Conservation (phyloP, 2,888 invertebrate genomes). For the Apamea monoglypha region DNA sequence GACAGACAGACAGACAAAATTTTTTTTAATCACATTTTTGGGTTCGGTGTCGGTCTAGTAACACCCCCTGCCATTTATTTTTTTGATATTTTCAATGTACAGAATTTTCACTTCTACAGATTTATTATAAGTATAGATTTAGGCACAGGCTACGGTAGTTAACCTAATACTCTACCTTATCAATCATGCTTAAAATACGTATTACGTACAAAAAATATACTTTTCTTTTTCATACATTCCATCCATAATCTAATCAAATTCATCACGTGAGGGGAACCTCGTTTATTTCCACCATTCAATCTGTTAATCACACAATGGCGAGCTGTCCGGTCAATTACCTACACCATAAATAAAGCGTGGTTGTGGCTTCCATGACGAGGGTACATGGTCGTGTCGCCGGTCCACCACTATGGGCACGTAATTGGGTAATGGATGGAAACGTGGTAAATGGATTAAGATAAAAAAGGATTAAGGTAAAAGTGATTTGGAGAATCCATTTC, state of each 20-base stretch:
- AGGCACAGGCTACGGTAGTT: not conserved
- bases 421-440: not conserved
- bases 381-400: not conserved
- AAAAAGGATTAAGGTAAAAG: too few species aligned
- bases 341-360: not conserved
- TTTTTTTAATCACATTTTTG: too few species aligned
- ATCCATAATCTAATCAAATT: not conserved
- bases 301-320: not conserved
- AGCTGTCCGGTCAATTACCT: not conserved
- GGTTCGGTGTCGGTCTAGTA: too few species aligned
- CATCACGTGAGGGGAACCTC: not conserved
- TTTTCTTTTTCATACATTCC: not conserved
- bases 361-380: slow-evolving; percentile 10
- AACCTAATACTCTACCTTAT: not conserved
- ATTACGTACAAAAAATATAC: not conserved
- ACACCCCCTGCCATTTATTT: too few species aligned
- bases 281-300: not conserved
- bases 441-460: not conserved
- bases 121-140: too few species aligned
- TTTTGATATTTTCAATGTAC: too few species aligned
- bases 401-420: not conserved
- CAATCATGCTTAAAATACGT: not conserved
- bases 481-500: not conserved
- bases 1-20: too few species aligned
- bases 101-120: too few species aligned